phyloP scores from a whole-genome alignment of 2,797 vertebrate species.

The Parotocinclus haroldoi region DNA sequence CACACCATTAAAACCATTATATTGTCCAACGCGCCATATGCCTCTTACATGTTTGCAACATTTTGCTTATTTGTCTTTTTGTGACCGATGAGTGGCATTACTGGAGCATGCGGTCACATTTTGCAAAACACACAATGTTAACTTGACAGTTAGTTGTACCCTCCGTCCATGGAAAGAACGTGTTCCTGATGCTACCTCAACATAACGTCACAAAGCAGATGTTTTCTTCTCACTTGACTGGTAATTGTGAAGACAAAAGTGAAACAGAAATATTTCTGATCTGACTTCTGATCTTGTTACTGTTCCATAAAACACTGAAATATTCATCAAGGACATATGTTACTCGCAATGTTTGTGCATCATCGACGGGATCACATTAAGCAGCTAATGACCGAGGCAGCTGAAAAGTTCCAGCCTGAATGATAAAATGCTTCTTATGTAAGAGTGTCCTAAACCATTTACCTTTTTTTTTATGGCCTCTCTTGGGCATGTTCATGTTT shows the following conservation, averaged over 20 bases:
- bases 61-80: not conserved
- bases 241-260: constrained; percentile 5
- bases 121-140: not conserved
- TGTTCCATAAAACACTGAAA: constrained; percentile 14
- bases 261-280: constrained; percentile 1
- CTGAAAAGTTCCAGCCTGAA: constrained; percentile 19
- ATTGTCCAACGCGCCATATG: no score
- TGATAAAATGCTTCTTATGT: constrained; percentile 17
- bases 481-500: not conserved
- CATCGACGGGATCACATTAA: constrained; percentile 23
- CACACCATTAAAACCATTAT: no score
- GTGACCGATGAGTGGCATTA: constrained; percentile 14
- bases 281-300: constrained; percentile 2
- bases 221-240: not conserved
- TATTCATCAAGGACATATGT: constrained; percentile 25
- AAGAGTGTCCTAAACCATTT: not conserved
- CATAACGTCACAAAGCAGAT: constrained; percentile 7
- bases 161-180: not conserved
- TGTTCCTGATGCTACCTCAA: constrained; percentile 11
- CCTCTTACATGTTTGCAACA: constrained; percentile 4
- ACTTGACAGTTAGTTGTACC: not conserved
- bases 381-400: constrained; percentile 19
- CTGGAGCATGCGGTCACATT: constrained; percentile 13
- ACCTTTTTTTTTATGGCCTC: not conserved
- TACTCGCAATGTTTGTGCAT: constrained; percentile 20